These are phyloP conservation scores for Scrobipalpa atriplicella DNA, from an alignment of 2,888 invertebrate species.

Conservation along the genomic window DNA sequence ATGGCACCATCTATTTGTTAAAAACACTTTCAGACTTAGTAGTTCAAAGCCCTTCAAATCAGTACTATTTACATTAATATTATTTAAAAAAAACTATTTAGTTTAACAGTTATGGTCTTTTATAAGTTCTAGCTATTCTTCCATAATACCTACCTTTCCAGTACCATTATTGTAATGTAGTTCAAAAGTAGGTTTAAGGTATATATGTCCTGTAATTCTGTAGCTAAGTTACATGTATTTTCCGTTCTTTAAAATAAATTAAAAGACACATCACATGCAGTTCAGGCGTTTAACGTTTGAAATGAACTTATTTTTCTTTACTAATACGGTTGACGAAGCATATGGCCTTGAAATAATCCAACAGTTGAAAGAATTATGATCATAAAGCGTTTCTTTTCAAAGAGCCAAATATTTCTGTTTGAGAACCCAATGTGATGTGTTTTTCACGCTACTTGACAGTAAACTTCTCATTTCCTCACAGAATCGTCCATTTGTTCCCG, in stretches of 20 bases:
- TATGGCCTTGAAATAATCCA: neutral
- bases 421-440: neutral
- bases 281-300: too few species aligned
- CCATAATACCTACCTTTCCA: neutral
- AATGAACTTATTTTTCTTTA: too few species aligned
- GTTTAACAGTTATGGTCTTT: too few species aligned
- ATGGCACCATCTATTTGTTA: neutral
- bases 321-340: too few species aligned
- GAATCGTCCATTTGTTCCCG: conserved; percentile 98
- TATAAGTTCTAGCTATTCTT: too few species aligned
- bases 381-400: neutral
- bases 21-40: neutral
- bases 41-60: neutral
- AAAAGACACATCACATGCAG: conserved; percentile 1
- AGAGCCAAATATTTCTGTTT: neutral
- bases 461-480: conserved; percentile 61
- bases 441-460: neutral
- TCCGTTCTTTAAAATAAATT: neutral
- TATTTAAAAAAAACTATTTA: too few species aligned
- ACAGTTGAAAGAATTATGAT: neutral
- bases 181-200: neutral
- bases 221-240: neutral
- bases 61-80: neutral
- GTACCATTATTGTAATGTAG: neutral
- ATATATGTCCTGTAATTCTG: neutral